Evolutionary conservation across 2,797 vertebrate genomes (phyloP).

Genomic region (Sphenopsis melanotis): DNA sequence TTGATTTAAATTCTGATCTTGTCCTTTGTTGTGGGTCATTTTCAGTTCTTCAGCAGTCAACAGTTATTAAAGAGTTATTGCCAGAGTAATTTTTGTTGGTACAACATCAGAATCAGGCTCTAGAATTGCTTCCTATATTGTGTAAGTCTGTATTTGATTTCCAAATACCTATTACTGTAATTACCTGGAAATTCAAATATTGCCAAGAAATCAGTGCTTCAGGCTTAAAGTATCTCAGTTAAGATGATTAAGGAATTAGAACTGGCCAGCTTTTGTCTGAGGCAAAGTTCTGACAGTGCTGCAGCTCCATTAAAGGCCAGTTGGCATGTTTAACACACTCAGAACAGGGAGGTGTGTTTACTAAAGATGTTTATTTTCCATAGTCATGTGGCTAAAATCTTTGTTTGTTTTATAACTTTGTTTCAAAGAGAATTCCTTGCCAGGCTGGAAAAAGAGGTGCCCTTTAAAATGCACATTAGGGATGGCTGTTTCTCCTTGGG

Average conservation of each 20-base stretch:
- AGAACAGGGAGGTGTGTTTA: background rate
- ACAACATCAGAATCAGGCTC: background rate
- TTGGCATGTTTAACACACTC: background rate
- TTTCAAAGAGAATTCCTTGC: background rate
- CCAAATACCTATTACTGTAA: background rate
- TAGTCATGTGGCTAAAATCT: background rate
- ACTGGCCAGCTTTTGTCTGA: background rate
- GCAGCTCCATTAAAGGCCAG: background rate
- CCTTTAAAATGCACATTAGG: background rate
- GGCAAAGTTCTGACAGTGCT: background rate
- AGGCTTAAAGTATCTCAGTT: background rate
- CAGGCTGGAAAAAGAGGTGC: background rate
- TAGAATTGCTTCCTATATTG: background rate
- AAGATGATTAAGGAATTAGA: background rate
- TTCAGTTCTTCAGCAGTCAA: background rate
- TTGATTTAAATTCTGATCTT: background rate
- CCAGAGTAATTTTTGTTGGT: background rate
- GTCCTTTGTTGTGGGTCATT: background rate
- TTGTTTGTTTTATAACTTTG: background rate
- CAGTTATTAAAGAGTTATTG: background rate
- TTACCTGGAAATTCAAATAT: background rate
- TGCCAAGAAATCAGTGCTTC: background rate
- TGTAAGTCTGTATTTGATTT: background rate
- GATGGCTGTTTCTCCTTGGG: background rate
- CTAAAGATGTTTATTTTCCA: background rate